phyloP scores from a whole-genome alignment of 2,113 vertebrate species.

The Axis porcinus region DNA sequence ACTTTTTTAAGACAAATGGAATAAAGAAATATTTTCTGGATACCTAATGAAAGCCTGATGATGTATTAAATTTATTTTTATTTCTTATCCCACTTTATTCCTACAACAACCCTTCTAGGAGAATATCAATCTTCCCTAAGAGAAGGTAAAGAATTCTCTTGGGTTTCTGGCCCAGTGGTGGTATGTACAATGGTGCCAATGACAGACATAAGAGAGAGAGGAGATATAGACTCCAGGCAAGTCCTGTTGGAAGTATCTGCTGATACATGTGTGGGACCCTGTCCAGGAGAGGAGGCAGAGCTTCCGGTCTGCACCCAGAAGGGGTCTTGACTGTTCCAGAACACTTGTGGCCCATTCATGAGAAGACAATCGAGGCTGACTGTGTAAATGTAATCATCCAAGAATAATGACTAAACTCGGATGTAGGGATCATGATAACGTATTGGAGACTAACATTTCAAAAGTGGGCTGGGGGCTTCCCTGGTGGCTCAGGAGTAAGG shows the following conservation, averaged over 20 bases:
- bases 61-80: background rate
- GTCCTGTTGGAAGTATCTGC: too few species aligned
- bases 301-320: background rate
- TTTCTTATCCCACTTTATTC: background rate
- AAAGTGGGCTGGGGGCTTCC: background rate
- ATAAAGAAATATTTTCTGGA: background rate
- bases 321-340: background rate
- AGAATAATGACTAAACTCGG: background rate
- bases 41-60: background rate
- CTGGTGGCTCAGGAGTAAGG: background rate
- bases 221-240: fast-evolving
- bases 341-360: background rate
- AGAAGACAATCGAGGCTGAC: background rate
- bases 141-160: background rate
- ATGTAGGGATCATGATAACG: fast-evolving
- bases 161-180: background rate
- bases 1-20: background rate
- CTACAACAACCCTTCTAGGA: background rate
- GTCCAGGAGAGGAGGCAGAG: background rate
- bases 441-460: background rate
- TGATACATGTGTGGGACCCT: fast-evolving
- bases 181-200: too few species aligned
- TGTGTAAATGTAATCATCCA: background rate
- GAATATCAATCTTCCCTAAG: background rate
- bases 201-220: background rate